Evolutionary conservation across 2,888 invertebrate genomes (phyloP).

Genomic region (Hetaerina titia): DNA sequence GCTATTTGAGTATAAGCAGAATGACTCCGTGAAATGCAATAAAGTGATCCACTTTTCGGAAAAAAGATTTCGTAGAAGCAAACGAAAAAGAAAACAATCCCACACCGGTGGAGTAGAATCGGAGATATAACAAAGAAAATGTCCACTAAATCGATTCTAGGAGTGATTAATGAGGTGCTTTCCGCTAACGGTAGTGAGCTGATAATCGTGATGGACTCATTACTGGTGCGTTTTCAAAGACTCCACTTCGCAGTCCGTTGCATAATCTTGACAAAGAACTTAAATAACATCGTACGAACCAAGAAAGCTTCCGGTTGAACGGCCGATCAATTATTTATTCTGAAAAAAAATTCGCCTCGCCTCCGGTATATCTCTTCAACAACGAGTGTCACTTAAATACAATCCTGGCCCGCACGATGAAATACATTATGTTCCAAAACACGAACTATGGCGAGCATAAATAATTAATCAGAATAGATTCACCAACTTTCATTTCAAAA

Average conservation of each 20-base stretch:
- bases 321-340: background rate
- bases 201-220: background rate
- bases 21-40: background rate
- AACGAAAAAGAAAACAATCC: background rate
- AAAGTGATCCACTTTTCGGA: too few species aligned
- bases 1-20: background rate
- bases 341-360: background rate
- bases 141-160: background rate
- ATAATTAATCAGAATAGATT: slow-evolving; percentile 36
- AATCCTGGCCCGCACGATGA: background rate
- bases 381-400: background rate
- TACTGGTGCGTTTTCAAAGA: background rate
- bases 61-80: too few species aligned
- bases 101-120: background rate
- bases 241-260: background rate
- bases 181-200: background rate
- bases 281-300: background rate
- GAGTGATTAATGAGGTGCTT: background rate
- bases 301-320: background rate
- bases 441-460: slow-evolving; percentile 3
- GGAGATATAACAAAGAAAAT: background rate
- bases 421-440: slow-evolving; percentile 2
- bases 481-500: too few species aligned
- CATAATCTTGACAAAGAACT: background rate
- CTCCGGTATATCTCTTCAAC: background rate